Base-by-base conservation (phyloP, 2,113 vertebrate species). In the Chamaetylas fuelleborni region DNA sequence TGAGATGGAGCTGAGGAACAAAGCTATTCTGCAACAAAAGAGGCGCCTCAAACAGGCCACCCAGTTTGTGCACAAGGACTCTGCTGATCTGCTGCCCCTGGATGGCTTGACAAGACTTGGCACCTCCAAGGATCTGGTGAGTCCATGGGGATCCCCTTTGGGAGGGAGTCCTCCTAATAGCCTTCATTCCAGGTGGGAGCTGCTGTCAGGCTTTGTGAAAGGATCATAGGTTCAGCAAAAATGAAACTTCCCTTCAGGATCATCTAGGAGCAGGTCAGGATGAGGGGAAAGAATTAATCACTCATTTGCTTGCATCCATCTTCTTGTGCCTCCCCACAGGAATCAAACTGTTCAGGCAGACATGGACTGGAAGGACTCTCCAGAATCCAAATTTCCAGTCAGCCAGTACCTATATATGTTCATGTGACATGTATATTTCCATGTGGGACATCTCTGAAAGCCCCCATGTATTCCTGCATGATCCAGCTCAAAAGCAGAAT, bases 11-110 rank as follows among this genome's bases (percentile, higher is more conserved):
- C 97, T 99, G 81, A 97, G 97, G 92, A 98, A 98, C 92, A 98
- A 98, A 97, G 99, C 99, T 88, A 98, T 98, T 95, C 98, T 99
- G 97, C 98, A 99, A 95, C 99, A 99, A 98, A 99, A 99, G 95
- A 97, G 99, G 43, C 98, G 98, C 31, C 98, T 99, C 76, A 99
- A 99, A 90, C 99, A 99, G 97, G 98, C 99, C 94, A 99, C 98
- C 26, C 99, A 99, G 98, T 99, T 99, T 95, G 98, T 98, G 33
- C 99, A 99, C 98, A 99, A 99, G 98, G 99, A 99, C 98, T 99
- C 99, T 0, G 99, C 99, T 24, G 99, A 99, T 97, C 98, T 99
- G 95, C 99, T 99, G 89, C 99, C 99, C 74, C 98, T 99, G 98
- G 99, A 99, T 4, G 98, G 99, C 48, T 98, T 99, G 81, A 99